Evolutionary conservation across 2,113 vertebrate genomes (phyloP), one percentile per base, ranked within the genome.

Genomic region (Nerophis lumbriciformis): DNA sequence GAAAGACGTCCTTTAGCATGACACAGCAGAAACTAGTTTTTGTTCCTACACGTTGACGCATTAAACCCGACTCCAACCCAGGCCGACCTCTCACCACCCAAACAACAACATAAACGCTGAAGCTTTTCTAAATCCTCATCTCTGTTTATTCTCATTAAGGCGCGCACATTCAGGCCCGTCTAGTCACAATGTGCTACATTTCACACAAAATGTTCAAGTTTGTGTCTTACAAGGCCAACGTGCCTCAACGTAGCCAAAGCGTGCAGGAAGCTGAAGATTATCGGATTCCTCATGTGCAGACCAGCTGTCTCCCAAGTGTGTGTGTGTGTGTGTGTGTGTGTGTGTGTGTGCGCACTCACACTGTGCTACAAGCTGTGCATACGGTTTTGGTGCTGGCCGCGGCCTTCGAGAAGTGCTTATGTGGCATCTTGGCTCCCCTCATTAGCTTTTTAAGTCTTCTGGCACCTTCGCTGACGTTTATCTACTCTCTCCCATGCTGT

Each of bases 211-310:
- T n/a, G 36, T 55, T 10, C 5, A 28, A 28, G 14, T 66, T 51
- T 72, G 63, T 44, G 53, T 75, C 8, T 73, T 44, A 49, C 4
- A 19, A 52, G 62, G 50, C 71, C 52, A 50, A 65, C 83, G 59
- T 73, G 87, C 49, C 83, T 59, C 59, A 77, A 84, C 87, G 72
- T 74, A 80, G 64, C 66, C 73, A 67, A 73, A 66, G 35, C 59
- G 48, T 42, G 75, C 69, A 69, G 77, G 78, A 79, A 85, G 72
- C 81, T 77, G 83, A 76, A 83, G 73, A 82, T 85, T 80, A 86
- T 68, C 66, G 77, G 77, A 84, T 83, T 81, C 84, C 81, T 85
- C 73, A 81, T 83, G 80, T 82, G 85, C 63, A 8, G 66, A 85
- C 70, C 87, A 88, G 85, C 84, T 87, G 85, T 81, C 68, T 45